Conservation (phyloP, 2,113 vertebrate genomes). For the Eonycteris spelaea region DNA sequence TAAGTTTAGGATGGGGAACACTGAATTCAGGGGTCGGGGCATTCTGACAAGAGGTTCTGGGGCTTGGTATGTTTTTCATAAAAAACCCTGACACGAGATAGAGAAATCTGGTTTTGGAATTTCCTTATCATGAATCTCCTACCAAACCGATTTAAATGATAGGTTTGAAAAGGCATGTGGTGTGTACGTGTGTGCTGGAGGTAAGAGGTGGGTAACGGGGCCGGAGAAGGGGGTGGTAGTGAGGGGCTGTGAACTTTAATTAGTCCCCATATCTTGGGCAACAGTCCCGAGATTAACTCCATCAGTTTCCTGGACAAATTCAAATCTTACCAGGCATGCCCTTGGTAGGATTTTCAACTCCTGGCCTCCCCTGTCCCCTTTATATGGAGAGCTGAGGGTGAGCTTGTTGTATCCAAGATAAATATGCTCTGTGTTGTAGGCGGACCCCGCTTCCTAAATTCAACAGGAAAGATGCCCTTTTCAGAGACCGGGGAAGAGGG, state of each 20-base stretch:
- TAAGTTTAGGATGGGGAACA: constrained; percentile 8
- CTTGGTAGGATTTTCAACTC: background rate
- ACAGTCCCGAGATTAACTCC: background rate
- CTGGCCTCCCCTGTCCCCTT: background rate
- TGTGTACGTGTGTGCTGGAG: background rate
- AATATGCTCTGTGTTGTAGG: background rate
- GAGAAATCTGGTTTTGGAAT: constrained; percentile 44
- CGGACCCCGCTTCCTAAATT: background rate
- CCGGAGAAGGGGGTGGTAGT: background rate
- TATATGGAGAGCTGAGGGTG: background rate
- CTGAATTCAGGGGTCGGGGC: background rate
- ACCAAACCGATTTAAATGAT: background rate
- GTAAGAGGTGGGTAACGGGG: background rate
- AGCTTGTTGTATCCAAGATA: background rate
- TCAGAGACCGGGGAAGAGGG: background rate
- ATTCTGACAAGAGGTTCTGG: constrained; percentile 1
- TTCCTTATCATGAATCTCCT: background rate
- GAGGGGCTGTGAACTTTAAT: background rate
- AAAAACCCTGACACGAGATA: constrained; percentile 44
- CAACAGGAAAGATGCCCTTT: background rate
- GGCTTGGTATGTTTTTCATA: constrained; percentile 36
- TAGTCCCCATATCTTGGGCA: background rate
- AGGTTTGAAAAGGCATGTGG: background rate
- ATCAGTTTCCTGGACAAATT: constrained; percentile 16
- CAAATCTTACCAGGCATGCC: background rate